Evolutionary conservation across 2,113 vertebrate genomes (phyloP).

Genomic region (human): DNA sequence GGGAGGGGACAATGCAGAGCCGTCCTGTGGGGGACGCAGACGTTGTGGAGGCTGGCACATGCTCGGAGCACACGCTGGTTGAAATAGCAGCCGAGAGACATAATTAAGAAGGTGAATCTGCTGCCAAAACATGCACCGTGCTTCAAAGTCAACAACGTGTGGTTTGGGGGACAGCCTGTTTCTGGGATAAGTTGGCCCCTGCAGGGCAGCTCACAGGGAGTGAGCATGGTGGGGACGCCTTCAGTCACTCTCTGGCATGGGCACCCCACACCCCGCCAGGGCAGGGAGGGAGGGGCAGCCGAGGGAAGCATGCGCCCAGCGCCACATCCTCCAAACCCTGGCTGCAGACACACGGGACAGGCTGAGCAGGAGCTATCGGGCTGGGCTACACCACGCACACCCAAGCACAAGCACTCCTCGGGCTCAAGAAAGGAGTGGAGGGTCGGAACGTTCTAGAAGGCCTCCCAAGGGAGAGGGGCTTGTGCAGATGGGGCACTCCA

Average conservation of each 20-base stretch:
- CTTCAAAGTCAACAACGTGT: not conserved
- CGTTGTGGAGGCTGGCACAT: not conserved
- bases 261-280: not conserved
- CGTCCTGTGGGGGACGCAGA: accelerated
- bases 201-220: accelerated
- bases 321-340: accelerated
- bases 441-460: not conserved
- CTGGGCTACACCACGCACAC: accelerated
- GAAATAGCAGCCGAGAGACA: not conserved
- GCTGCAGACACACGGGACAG: accelerated
- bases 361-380: no score
- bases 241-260: not conserved
- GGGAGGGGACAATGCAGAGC: not conserved
- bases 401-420: not conserved
- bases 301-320: not conserved
- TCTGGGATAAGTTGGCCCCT: not conserved
- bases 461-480: not conserved
- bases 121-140: not conserved
- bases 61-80: accelerated
- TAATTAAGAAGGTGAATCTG: not conserved
- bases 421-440: not conserved
- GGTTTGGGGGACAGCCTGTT: no score
- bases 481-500: not conserved
- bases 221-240: accelerated
- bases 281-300: not conserved